phyloP scores from a whole-genome alignment of 1,140 invertebrate species.

The Eubasilissa regina region DNA sequence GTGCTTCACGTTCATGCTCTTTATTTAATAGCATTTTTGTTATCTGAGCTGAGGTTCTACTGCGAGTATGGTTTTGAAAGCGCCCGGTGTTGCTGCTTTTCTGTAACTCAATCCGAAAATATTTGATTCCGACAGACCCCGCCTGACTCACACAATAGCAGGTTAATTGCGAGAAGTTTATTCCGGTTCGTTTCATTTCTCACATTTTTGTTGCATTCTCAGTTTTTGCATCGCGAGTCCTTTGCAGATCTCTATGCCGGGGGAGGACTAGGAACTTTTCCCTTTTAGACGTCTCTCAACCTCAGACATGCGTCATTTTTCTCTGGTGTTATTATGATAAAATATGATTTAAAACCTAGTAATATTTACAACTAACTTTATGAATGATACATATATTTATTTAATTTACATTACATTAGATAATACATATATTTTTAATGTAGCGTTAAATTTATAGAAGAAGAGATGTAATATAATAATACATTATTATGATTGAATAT shows the following conservation, averaged over 20 bases:
- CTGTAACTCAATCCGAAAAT: constrained; percentile 36
- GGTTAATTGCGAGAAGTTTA: constrained; percentile 45
- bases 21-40: background rate
- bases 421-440: too few relatives aligned
- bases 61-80: background rate
- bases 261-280: constrained; percentile 9
- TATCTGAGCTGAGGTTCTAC: background rate
- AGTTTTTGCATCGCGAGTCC: constrained; percentile 10
- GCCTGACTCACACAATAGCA: constrained; percentile 42
- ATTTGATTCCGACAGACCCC: constrained; percentile 28
- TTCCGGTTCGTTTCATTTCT: constrained; percentile 30
- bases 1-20: background rate
- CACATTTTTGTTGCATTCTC: constrained; percentile 36
- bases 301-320: too few relatives aligned
- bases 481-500: too few relatives aligned
- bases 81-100: background rate
- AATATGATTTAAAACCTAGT: too few relatives aligned
- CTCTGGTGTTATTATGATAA: too few relatives aligned
- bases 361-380: too few relatives aligned
- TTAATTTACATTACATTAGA: too few relatives aligned
- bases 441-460: too few relatives aligned
- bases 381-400: too few relatives aligned
- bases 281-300: too few relatives aligned
- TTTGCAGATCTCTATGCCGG: background rate
- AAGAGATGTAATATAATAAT: too few relatives aligned